Conservation (phyloP, 2,113 vertebrate genomes). For the Loxodonta africana region DNA sequence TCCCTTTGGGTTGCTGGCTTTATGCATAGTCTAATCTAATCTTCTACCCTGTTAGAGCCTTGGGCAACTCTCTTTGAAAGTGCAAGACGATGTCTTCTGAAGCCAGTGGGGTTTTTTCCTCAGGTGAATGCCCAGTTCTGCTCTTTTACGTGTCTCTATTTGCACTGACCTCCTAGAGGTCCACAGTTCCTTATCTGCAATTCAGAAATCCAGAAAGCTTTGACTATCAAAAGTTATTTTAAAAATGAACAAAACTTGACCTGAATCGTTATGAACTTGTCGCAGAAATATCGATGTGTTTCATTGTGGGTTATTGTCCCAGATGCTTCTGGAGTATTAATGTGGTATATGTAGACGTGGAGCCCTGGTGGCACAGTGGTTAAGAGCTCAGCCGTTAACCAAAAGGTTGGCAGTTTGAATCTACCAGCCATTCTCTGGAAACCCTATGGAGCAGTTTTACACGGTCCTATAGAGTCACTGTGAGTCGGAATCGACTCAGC, state of each 20-base stretch:
- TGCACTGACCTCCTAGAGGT: neutral
- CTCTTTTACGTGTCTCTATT: neutral
- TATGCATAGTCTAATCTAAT: neutral
- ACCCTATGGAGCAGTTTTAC: too few species aligned
- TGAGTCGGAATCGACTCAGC: too few species aligned
- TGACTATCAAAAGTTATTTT: slow-evolving; percentile 9
- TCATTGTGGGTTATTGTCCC: neutral
- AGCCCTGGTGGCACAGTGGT: too few species aligned
- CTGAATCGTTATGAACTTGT: neutral
- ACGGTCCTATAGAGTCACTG: too few species aligned
- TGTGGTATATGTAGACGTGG: neutral
- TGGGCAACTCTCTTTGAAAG: neutral
- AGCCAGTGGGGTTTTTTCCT: neutral
- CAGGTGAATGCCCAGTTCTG: neutral
- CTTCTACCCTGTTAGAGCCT: neutral
- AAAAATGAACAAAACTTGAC: slow-evolving; percentile 27
- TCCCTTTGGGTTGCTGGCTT: neutral
- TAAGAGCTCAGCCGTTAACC: too few species aligned
- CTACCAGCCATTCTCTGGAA: too few species aligned
- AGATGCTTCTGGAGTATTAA: neutral
- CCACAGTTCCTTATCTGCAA: neutral
- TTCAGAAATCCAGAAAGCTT: slow-evolving; percentile 13
- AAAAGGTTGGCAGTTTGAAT: too few species aligned
- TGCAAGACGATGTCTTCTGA: neutral
- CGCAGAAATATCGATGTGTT: slow-evolving; percentile 34